phyloP scores from a whole-genome alignment of 2,888 invertebrate genomes.

The Schizaphis graminum region DNA sequence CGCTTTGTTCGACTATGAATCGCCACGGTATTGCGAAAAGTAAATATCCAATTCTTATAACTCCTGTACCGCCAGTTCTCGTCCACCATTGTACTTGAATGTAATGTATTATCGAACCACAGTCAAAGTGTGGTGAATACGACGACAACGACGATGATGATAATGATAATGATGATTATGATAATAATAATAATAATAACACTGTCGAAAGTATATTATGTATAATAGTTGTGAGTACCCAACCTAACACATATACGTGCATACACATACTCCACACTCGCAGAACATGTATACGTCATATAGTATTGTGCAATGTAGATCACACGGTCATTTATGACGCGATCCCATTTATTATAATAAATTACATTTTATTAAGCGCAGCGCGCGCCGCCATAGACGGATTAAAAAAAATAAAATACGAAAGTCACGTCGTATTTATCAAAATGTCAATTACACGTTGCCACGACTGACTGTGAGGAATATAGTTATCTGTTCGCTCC shows the following conservation, averaged over 20 bases:
- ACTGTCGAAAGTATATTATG: conserved; percentile 1
- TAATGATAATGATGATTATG: not conserved
- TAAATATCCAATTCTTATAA: not conserved
- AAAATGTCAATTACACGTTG: conserved; percentile 61
- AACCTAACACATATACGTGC: conserved; percentile 14
- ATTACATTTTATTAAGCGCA: conserved; percentile 62
- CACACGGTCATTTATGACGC: conserved; percentile 65
- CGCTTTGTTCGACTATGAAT: not conserved
- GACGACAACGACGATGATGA: not conserved
- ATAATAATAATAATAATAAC: conserved; percentile 6
- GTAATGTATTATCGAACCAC: not conserved
- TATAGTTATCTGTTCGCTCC: conserved; percentile 20
- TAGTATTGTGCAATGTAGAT: conserved; percentile 57
- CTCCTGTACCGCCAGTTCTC: not conserved
- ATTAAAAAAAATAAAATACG: conserved; percentile 60
- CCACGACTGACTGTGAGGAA: conserved; percentile 28
- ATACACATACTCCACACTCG: conserved; percentile 1
- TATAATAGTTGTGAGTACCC: not conserved
- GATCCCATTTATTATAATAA: conserved; percentile 64
- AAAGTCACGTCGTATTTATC: conserved; percentile 65
- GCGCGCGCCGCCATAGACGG: conserved; percentile 32
- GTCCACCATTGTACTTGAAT: not conserved
- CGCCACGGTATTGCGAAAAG: conserved; percentile 2
- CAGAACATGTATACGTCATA: not conserved
- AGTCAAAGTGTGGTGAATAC: not conserved